phyloP scores from a whole-genome alignment of 2,888 invertebrate genomes.

The Hydrotaea diabolus region DNA sequence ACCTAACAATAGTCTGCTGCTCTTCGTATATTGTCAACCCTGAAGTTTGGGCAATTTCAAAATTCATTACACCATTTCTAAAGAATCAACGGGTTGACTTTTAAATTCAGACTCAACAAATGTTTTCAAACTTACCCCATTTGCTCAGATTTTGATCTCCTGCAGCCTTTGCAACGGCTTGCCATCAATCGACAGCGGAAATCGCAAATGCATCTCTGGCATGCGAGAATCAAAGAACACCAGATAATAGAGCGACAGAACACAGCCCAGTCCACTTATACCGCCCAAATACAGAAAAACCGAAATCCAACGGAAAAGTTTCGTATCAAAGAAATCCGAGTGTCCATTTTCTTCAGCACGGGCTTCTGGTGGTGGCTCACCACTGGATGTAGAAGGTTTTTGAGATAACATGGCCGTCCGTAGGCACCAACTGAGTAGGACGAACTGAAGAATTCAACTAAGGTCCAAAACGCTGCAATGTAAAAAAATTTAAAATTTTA shows the following conservation, averaged over 20 bases:
- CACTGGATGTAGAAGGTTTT: background rate
- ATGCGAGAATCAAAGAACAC: constrained; percentile 79
- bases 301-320: constrained; percentile 76
- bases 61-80: no score
- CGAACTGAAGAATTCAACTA: background rate
- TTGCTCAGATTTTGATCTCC: constrained; percentile 66
- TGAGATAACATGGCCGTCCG: constrained; percentile 42
- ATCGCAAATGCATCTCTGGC: constrained; percentile 78
- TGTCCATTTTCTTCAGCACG: constrained; percentile 52
- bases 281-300: constrained; percentile 76
- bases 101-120: no score
- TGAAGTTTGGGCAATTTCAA: no score
- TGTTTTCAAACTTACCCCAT: constrained; percentile 55
- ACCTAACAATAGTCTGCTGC: no score
- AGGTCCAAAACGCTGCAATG: background rate
- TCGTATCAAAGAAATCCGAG: constrained; percentile 74
- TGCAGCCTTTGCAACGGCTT: constrained; percentile 76
- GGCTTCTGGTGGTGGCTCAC: background rate
- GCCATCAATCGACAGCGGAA: constrained; percentile 76
- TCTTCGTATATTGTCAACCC: no score
- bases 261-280: constrained; percentile 78
- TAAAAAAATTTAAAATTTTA: background rate
- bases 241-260: constrained; percentile 76
- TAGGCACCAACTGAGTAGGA: background rate
- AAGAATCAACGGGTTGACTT: no score